phyloP scores from a whole-genome alignment of 2,797 vertebrate genomes.

The Mus spretus region DNA sequence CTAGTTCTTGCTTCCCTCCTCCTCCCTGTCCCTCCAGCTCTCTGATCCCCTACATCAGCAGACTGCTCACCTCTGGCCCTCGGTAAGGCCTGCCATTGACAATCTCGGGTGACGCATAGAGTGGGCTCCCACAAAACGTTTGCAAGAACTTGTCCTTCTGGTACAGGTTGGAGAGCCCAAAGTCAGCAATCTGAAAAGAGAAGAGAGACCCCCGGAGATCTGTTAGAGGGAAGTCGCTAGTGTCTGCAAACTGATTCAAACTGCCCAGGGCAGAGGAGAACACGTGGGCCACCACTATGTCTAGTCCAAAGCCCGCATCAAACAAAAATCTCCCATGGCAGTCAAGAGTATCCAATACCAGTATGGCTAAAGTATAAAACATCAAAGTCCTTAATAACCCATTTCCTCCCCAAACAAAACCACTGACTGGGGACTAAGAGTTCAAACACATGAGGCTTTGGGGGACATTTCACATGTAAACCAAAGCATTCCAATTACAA shows the following conservation, averaged over 20 bases:
- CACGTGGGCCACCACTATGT: neutral
- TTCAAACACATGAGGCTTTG: neutral
- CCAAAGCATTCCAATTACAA: neutral
- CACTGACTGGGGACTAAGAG: neutral
- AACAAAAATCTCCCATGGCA: neutral
- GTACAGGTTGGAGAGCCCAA: slow-evolving; percentile 98
- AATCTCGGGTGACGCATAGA: slow-evolving; percentile 99
- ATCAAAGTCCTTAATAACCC: neutral
- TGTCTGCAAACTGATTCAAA: neutral
- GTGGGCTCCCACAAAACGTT: slow-evolving; percentile 98
- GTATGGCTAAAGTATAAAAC: neutral
- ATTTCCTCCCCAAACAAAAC: neutral
- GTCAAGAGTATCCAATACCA: neutral
- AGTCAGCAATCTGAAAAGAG: slow-evolving; percentile 96
- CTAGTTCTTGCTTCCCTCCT: neutral
- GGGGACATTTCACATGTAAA: neutral
- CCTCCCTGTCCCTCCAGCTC: neutral
- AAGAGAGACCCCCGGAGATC: slow-evolving; percentile 55
- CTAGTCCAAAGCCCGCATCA: neutral
- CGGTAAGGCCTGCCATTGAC: slow-evolving; percentile 98
- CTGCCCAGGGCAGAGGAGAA: neutral
- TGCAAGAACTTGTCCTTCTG: slow-evolving; percentile 99
- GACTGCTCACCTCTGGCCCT: slow-evolving; percentile 95
- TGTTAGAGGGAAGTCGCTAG: neutral
- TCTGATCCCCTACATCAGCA: rapidly evolving